phyloP scores from a whole-genome alignment of 2,797 vertebrate genomes.

The Myotis findleyi region DNA sequence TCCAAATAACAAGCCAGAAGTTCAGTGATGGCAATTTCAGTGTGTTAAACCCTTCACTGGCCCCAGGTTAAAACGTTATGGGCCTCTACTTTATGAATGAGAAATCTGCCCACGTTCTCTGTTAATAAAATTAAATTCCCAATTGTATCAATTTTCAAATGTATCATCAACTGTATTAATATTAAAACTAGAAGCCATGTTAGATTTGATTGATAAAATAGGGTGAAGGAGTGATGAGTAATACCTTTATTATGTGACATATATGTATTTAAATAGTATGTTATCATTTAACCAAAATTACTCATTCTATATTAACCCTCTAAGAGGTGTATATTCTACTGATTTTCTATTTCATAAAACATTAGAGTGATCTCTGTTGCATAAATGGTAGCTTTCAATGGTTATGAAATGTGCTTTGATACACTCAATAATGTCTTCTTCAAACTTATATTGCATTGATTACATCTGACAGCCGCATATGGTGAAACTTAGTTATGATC shows the following conservation, averaged over 20 bases:
- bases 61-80: not conserved
- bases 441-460: conserved; percentile 82
- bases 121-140: conserved; percentile 44
- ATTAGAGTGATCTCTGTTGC: conserved; percentile 83
- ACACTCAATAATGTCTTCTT: conserved; percentile 79
- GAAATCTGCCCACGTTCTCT: conserved; percentile 24
- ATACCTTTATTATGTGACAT: conserved; percentile 23
- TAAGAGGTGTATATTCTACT: conserved; percentile 74
- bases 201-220: not conserved
- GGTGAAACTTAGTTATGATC: conserved; percentile 84
- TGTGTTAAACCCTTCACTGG: not conserved
- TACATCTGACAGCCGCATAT: conserved; percentile 87
- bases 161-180: not conserved
- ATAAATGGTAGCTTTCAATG: conserved; percentile 85
- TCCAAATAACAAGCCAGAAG: not conserved
- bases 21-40: not conserved
- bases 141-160: conserved; percentile 39
- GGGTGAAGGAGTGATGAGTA: not conserved
- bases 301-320: conserved; percentile 66
- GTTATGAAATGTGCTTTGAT: conserved; percentile 80
- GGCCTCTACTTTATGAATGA: conserved; percentile 32
- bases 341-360: conserved; percentile 80
- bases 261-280: not conserved
- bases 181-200: conserved; percentile 16
- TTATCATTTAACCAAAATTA: conserved; percentile 70